Conservation (phyloP, 2,113 vertebrate species). For the Gracilinanus agilis region DNA sequence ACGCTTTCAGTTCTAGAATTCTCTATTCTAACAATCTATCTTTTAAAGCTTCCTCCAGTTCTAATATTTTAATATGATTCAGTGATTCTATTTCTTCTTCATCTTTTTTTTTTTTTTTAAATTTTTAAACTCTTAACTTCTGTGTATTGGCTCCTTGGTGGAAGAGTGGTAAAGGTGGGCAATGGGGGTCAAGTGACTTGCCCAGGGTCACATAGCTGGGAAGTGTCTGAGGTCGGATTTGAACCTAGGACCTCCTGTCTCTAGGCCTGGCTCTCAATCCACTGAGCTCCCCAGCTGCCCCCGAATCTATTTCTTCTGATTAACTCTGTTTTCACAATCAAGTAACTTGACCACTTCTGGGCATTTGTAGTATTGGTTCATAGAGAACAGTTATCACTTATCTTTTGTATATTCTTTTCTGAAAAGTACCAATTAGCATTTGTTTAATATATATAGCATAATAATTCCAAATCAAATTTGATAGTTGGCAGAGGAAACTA, state of each 20-base stretch:
- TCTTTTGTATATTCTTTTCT: not conserved
- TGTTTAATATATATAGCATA: not conserved
- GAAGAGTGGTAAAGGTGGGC: no score
- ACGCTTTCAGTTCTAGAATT: not conserved
- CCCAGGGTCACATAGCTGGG: no score
- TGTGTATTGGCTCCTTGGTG: no score
- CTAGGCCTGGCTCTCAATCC: no score
- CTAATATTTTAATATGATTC: not conserved
- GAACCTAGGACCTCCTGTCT: no score
- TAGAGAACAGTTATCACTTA: not conserved
- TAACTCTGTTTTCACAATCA: not conserved
- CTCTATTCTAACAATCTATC: not conserved
- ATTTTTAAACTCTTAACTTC: no score
- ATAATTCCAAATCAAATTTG: not conserved
- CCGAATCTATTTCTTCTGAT: not conserved
- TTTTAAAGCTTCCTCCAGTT: not conserved
- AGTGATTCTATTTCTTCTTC: not conserved
- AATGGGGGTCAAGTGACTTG: no score
- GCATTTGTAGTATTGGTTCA: not conserved
- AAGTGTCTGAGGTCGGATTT: no score
- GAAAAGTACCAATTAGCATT: not conserved
- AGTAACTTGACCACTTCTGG: not conserved
- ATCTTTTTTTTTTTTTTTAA: no score
- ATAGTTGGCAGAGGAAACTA: not conserved
- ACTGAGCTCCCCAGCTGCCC: no score